Conservation (phyloP, 2,888 invertebrate genomes). For the Oscheius sp. region DNA sequence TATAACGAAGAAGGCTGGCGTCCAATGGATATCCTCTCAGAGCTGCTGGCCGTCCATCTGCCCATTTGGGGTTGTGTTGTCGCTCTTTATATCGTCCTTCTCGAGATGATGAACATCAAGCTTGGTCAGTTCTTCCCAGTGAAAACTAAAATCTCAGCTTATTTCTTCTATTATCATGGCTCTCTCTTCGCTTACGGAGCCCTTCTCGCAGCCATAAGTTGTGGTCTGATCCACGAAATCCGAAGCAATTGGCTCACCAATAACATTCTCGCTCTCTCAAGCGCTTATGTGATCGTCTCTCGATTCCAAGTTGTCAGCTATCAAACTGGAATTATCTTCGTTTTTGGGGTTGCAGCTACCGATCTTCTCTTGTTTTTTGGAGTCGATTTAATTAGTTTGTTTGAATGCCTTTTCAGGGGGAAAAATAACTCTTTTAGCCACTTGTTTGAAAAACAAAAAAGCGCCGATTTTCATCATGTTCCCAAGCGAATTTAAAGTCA, state of each 20-base stretch:
- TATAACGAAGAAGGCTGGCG: slow-evolving; percentile 1
- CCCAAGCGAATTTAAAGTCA: slow-evolving; percentile 46
- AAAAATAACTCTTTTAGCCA: slow-evolving; percentile 42
- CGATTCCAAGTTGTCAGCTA: slow-evolving; percentile 52
- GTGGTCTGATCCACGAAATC: slow-evolving; percentile 50
- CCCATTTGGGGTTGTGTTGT: slow-evolving; percentile 58
- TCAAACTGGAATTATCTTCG: slow-evolving; percentile 45
- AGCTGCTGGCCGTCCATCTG: slow-evolving; percentile 57
- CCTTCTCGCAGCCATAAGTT: slow-evolving; percentile 36
- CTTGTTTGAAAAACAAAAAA: slow-evolving; percentile 42
- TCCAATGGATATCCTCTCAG: slow-evolving; percentile 48
- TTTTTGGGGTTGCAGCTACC: slow-evolving; percentile 46
- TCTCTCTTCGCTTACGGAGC: slow-evolving; percentile 50
- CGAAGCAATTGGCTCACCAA: slow-evolving; percentile 52
- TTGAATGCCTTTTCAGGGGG: neutral
- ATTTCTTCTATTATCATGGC: slow-evolving; percentile 57
- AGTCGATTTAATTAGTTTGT: slow-evolving; percentile 53
- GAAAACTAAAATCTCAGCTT: slow-evolving; percentile 34
- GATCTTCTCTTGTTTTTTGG: slow-evolving; percentile 58
- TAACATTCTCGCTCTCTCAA: slow-evolving; percentile 52
- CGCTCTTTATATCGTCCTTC: slow-evolving; percentile 49
- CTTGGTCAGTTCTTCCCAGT: neutral
- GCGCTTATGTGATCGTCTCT: slow-evolving; percentile 51
- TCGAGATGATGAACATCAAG: slow-evolving; percentile 49
- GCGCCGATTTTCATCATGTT: slow-evolving; percentile 53